Evolutionary conservation across 2,113 vertebrate genomes (phyloP).

Genomic region (Barnardius zonarius): DNA sequence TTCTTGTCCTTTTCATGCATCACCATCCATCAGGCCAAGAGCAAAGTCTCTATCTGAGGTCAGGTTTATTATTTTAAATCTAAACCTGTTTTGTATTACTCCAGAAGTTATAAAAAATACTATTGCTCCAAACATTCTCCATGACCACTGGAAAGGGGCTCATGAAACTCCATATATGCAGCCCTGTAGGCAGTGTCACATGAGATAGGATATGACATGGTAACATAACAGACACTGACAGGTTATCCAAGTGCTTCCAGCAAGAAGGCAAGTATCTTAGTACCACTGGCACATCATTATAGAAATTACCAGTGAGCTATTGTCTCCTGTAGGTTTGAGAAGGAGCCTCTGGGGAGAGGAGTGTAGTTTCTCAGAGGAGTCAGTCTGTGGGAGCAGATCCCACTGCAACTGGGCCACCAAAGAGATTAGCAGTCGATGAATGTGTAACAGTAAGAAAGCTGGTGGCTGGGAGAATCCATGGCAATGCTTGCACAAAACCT

Average conservation of each 20-base stretch:
- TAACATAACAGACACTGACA: slow-evolving; percentile 69
- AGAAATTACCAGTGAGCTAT: slow-evolving; percentile 61
- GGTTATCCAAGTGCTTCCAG: slow-evolving; percentile 58
- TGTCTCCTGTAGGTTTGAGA: slow-evolving; percentile 33
- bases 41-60: background rate
- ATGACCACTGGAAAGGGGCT: slow-evolving; percentile 13
- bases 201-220: slow-evolving; percentile 58
- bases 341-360: slow-evolving; percentile 23
- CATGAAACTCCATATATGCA: slow-evolving; percentile 26
- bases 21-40: background rate
- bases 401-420: background rate
- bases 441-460: background rate
- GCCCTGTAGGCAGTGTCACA: slow-evolving; percentile 59
- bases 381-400: background rate
- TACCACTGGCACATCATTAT: slow-evolving; percentile 47
- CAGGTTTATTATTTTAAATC: background rate
- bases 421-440: background rate
- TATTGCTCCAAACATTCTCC: background rate
- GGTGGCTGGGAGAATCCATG: background rate
- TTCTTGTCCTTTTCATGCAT: background rate
- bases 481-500: background rate
- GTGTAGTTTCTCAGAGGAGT: background rate
- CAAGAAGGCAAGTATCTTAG: slow-evolving; percentile 47
- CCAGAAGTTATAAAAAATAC: slow-evolving; percentile 18
- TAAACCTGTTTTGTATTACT: background rate